A percentile compares a stretch with the other conserved stretches of the same genome.
These are phyloP conservation scores for Spongilla lacustris DNA, from an alignment of 37 sponge, comb jelly and placozoan genomes.

Conservation along the genomic window DNA sequence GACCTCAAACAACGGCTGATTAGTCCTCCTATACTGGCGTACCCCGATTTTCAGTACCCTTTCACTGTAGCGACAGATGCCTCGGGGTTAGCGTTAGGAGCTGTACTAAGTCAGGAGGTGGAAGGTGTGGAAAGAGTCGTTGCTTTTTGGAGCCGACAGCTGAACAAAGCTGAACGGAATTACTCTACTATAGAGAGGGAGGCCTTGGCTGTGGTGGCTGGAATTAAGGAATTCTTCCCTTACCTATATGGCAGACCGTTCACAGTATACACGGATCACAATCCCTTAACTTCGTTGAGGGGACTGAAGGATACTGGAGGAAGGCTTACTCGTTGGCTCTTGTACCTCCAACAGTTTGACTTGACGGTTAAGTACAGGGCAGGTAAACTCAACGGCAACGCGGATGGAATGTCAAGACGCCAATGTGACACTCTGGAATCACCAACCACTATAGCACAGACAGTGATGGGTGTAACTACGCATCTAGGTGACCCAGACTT, in stretches of 20 bases:
- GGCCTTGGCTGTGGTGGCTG: constrained; percentile 24
- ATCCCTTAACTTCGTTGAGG: constrained; percentile 15
- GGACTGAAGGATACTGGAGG: constrained; percentile 22
- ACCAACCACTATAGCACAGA: no score
- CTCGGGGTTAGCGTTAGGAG: constrained; percentile 36
- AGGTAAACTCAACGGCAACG: constrained; percentile 29
- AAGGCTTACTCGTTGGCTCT: constrained; percentile 24
- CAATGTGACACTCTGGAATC: no score
- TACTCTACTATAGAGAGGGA: constrained; percentile 4
- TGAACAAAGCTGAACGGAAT: neutral
- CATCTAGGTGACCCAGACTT: neutral
- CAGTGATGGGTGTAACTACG: no score
- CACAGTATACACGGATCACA: constrained; percentile 22
- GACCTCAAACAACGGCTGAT: constrained; percentile 15
- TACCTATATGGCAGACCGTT: constrained; percentile 14
- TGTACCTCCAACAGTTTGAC: constrained; percentile 50
- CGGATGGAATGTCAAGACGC: constrained; percentile 19
- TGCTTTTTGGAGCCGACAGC: constrained; percentile 38
- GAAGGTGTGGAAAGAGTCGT: constrained; percentile 35
- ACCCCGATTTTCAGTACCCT: constrained; percentile 14
- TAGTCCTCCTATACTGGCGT: constrained; percentile 22
- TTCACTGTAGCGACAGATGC: constrained; percentile 36
- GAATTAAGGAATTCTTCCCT: constrained; percentile 28
- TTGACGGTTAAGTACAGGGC: constrained; percentile 18
- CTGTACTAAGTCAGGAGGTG: constrained; percentile 34